Evolutionary conservation across 2,113 vertebrate species (phyloP), one percentile per base, ranked within the genome.

Genomic region (Pluvialis apricaria): DNA sequence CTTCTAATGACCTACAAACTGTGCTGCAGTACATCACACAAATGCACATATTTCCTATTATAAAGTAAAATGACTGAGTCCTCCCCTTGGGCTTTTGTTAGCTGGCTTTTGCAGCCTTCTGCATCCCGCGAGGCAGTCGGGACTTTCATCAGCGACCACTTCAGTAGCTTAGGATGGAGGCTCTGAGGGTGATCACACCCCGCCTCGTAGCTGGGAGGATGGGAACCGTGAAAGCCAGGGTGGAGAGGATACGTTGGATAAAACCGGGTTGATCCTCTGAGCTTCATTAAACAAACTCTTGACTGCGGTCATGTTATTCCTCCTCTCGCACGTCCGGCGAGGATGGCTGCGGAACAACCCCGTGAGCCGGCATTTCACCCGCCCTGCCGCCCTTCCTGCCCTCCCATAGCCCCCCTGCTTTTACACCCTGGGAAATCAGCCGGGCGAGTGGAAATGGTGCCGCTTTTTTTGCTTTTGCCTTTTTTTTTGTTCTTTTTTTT

Each of bases 381-480:
- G 0, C 49, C 44, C 76, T 51, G 78, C 51, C 6, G 11, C 52
- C 11, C 18, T 45, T 58, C 80, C 94, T 9, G 32, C 28, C 4
- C 31, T 76, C 40, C 25, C 31, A 10, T 54, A 29, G 58, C 78
- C 45, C 11, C 6, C 3, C 75, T 28, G 49, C 45, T 44, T 68
- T 86, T 25, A 84, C 77, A 88, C n/a, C 79, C 94, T 81, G 92
- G 92, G 92, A 96, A 96, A 77, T 62, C 82, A 86, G 66, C 78
- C 45, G 36, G 31, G 66, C 20, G 49, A 95, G 52, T 5, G 82
- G 94, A 88, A 86, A 51, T 10, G 60, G 92, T 90, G 52, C 51
- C 40, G 66, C 17, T 47, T 26, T 26, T 62, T n/a, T 69, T 16
- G 5, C 18, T n/a, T 36, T 40, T 81, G 20, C 83, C 47, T 80